Evolutionary conservation across 2,888 invertebrate species (phyloP).

Genomic region (Mythimna albipuncta): DNA sequence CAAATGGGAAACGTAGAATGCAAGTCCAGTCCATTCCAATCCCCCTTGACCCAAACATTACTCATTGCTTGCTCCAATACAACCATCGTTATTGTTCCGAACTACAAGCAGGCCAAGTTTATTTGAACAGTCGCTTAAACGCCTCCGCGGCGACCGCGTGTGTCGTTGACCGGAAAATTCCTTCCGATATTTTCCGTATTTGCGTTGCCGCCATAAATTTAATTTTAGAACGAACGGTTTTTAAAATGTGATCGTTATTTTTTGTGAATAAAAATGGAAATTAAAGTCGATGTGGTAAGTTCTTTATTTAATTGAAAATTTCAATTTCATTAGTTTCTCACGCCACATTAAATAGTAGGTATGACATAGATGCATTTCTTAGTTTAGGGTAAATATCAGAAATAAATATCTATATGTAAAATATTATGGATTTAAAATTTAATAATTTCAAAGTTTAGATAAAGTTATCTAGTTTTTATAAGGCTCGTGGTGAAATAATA

Average conservation of each 20-base stretch:
- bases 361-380: neutral
- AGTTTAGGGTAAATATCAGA: neutral
- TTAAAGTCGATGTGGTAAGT: constrained; percentile 87
- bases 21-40: constrained; percentile 16
- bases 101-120: constrained; percentile 58
- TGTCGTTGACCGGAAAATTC: constrained; percentile 67
- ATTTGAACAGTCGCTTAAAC: constrained; percentile 73
- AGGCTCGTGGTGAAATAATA: no score
- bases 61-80: constrained; percentile 29
- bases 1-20: constrained; percentile 7
- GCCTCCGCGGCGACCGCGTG: constrained; percentile 71
- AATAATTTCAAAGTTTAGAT: neutral
- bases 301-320: neutral
- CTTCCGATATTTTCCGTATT: constrained; percentile 60
- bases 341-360: neutral
- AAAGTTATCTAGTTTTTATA: neutral
- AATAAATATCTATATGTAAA: neutral
- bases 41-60: constrained; percentile 47
- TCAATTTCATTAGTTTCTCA: neutral
- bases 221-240: constrained; percentile 27
- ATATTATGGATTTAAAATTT: neutral
- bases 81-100: constrained; percentile 51
- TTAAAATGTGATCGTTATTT: constrained; percentile 48
- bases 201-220: constrained; percentile 59
- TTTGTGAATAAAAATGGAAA: constrained; percentile 77